Base-by-base conservation (phyloP, 2,888 invertebrate species). In the Leucoptera coffeella region DNA sequence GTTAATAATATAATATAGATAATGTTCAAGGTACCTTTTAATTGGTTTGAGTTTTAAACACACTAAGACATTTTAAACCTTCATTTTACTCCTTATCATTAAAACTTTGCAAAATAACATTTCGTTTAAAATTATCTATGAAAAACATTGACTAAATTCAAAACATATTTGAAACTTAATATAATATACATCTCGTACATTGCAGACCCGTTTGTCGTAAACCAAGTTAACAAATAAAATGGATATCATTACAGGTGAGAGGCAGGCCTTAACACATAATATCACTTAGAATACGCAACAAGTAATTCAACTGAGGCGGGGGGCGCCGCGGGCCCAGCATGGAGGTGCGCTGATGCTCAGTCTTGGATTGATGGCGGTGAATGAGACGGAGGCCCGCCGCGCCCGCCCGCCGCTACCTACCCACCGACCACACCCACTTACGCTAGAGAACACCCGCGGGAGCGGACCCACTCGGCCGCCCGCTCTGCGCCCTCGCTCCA, bases 1-100 rank as follows among this genome's bases (percentile, higher is more conserved):
- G 69, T 65, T 71, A 65, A 69, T 69, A 71, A 69, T 64, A 59
- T 71, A 69, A 64, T 67, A 65, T 64, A 72, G 65, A 71, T 67
- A 69, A 65, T 65, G 64, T 67, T 64, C 60, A 69, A 67, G 65
- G 67, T 69, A 67, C 65, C 62, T 61, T 65, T 62, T 49, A 60
- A 69, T 69, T 64, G 67, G 65, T 64, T 67, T 56, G 60, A 62
- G 53, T 58, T 62, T 53, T 50, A 47, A 57, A 64, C 64, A 28
- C 26, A 60, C 64, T 65, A 67, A 62, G 56, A 64, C 60, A 62
- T 58, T 53, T 52, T 57, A 55, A 57, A 57, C 57, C 55, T 53
- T 54, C 49, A 40, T 44, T 55, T 56, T 46, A 56, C 54, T 56
- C 53, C 57, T 53, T 59, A 59, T 50, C 56, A 40, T 51, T 54